Evolutionary conservation across 2,113 vertebrate genomes (phyloP), one percentile per base, ranked within the genome.

Genomic region (Brachyhypopomus gauderio): DNA sequence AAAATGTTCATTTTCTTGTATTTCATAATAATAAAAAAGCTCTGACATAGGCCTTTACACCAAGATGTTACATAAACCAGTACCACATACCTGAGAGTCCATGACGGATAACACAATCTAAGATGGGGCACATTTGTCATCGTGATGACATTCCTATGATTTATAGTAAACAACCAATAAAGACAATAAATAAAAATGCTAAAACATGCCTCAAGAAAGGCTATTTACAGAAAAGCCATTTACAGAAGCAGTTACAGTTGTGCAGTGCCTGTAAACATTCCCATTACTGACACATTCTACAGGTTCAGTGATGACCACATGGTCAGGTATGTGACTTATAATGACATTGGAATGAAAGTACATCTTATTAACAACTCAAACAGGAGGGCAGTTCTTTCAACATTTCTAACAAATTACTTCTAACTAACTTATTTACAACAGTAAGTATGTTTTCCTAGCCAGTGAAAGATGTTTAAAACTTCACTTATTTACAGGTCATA

Each of bases 341-440:
- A 69, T 69, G 64, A 69, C 64, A 69, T 69, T 69, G 64, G 34
- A 38, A 69, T 38, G 36, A 38, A 69, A 38, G 64, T 69, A 9
- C 34, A 36, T 34, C 64, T 69, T 45, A 45, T 45, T 30, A 17
- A 19, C 8, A 38, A 70, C 66, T 38, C 34, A 70, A 41, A 41
- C 66, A 70, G 66, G 34, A 69, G 30, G 30, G 17, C 16, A 41
- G 45, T 52, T 14, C 12, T 52, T 52, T 30, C 30, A 30, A 30
- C 30, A 52, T 52, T 52, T 52, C 9, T 52, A 52, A 52, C 45
- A 41, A 41, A 41, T 41, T 41, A 41, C 41, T 41, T 8, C 9
- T 41, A 8, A 5, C 9, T 41, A 9, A 4, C 5, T 41, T 41
- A 41, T 41, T 41, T 52, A 12, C 0, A 52, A 52, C 45, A 52